Conservation (phyloP, 1,140 invertebrate genomes). For the Pseudomyrmex dendroicus region DNA sequence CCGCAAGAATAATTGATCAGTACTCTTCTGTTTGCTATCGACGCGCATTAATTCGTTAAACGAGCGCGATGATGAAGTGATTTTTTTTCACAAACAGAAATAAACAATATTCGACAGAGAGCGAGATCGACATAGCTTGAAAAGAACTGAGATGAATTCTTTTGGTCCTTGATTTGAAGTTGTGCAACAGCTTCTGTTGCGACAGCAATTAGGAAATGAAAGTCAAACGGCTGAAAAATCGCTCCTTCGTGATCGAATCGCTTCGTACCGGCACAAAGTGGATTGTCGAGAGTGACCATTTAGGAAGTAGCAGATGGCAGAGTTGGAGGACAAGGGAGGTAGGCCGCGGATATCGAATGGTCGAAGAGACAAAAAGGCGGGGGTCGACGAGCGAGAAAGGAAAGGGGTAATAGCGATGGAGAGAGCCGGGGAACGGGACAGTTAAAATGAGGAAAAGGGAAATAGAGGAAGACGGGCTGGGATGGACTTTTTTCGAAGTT, state of each 20-base stretch:
- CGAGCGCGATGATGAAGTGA: neutral
- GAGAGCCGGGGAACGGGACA: conserved; percentile 15
- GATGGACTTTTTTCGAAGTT: conserved; percentile 48
- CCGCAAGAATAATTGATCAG: conserved; percentile 26
- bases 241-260: conserved; percentile 38
- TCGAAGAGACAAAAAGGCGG: conserved; percentile 42
- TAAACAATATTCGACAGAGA: conserved; percentile 13
- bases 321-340: neutral
- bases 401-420: conserved; percentile 33
- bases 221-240: conserved; percentile 58
- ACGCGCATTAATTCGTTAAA: neutral
- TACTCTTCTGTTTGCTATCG: neutral
- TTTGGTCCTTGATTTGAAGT: conserved; percentile 20
- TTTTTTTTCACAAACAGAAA: too few relatives aligned
- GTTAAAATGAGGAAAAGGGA: conserved; percentile 51
- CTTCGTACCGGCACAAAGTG: conserved; percentile 18
- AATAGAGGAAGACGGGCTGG: conserved; percentile 28
- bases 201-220: conserved; percentile 56
- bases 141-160: conserved; percentile 21
- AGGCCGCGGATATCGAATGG: conserved; percentile 40
- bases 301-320: conserved; percentile 29
- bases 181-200: conserved; percentile 43
- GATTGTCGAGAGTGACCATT: conserved; percentile 48
- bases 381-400: conserved; percentile 26
- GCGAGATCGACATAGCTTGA: conserved; percentile 16